Evolutionary conservation across 2,797 vertebrate genomes (phyloP), one percentile per base, ranked within the genome.

Genomic region (Sebastes taczanowskii): DNA sequence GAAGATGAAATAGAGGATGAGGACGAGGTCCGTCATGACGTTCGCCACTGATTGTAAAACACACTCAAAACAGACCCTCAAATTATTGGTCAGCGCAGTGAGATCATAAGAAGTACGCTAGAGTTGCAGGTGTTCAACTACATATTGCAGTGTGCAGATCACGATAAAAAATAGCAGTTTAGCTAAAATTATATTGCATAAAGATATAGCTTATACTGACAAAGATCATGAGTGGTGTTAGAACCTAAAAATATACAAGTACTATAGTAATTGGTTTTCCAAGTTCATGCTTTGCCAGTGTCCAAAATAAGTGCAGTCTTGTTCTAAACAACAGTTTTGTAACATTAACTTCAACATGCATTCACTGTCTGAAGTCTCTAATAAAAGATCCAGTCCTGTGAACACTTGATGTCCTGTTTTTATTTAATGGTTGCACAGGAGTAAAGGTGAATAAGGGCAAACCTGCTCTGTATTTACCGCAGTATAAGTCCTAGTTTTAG

Each of bases 1-100:
- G 92, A 97, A 18, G 96, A 96, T 10, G 96, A 96, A 75, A 87
- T 95, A 4, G 96, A 96, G 71, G 95, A 96, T 20, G 95, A 96
- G 68, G 95, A 95, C 1, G 94, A 95, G 0, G 79, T 77, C 3
- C 93, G 90, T 42, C 94, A 94, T 11, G 94, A 94, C 6, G 74
- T 74, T 29, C 94, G 83, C 65, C 95, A 96, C 80, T 95, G 89
- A 95, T 83, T 60, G 42, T 30, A 6, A 80, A 67, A 59, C 71
- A 2, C 65, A 66, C 25, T 73, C 29, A 23, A 81, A 76, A 30
- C 69, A 78, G 23, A 70, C 78, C 46, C 74, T 46, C 30, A 53
- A 74, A 80, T 80, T 77, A 62, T 49, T 81, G 78, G 75, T 81
- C 75, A 60, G 49, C 32, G 59, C 80, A 86, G 56, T 60, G 71